phyloP scores from a whole-genome alignment of 2,797 vertebrate genomes.

The Periparus ater region DNA sequence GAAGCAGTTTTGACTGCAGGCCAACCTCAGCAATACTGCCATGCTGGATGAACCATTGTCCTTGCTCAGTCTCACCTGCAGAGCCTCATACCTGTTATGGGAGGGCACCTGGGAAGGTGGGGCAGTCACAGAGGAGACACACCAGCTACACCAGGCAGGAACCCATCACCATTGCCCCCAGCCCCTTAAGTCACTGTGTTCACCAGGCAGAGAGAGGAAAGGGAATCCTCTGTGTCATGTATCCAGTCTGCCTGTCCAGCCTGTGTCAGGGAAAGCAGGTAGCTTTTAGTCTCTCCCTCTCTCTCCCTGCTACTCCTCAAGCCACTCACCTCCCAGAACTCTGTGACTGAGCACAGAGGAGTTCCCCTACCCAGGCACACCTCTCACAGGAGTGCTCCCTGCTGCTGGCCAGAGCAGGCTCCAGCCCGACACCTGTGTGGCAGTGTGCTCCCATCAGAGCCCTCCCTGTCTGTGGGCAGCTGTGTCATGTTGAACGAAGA shows the following conservation, averaged over 20 bases:
- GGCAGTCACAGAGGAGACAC: not conserved
- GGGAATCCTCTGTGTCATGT: not conserved
- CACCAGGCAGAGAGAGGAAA: not conserved
- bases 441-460: accelerated
- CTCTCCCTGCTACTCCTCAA: not conserved
- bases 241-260: not conserved
- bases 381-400: not conserved
- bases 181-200: not conserved
- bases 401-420: not conserved
- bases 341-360: not conserved
- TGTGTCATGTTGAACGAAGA: not conserved
- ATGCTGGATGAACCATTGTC: not conserved
- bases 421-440: accelerated
- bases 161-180: accelerated
- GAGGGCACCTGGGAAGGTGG: not conserved
- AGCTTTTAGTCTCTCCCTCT: not conserved
- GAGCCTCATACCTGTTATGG: not conserved
- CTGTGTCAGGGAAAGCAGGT: not conserved
- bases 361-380: too few relatives aligned
- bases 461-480: not conserved
- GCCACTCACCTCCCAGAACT: not conserved
- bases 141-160: not conserved
- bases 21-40: not conserved
- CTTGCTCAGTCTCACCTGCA: not conserved
- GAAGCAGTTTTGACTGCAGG: not conserved